Conservation (phyloP, 2,888 invertebrate species). For the Drosophila mimetica region DNA sequence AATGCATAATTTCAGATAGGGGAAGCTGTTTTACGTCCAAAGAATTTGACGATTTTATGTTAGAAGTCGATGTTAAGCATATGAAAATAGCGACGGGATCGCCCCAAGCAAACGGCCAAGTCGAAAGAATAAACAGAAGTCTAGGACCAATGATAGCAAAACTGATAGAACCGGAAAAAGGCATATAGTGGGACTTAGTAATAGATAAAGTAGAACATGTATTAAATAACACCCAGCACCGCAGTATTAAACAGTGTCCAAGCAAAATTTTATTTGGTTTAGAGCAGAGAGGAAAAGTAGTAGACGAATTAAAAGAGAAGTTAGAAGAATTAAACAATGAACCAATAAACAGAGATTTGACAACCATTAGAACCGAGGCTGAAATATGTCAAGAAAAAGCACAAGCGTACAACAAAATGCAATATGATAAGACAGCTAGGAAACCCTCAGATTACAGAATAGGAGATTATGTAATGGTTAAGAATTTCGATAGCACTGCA, state of each 20-base stretch:
- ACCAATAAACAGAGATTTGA: no score
- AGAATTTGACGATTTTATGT: background rate
- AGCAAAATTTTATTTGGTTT: no score
- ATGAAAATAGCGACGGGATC: background rate
- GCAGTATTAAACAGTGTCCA: background rate
- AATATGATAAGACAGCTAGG: no score
- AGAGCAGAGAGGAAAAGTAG: no score
- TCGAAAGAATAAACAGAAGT: background rate
- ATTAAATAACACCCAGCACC: background rate
- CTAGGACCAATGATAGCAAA: slow-evolving; percentile 1
- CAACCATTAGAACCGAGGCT: no score
- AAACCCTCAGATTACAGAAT: no score
- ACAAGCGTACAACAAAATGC: no score
- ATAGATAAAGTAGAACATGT: background rate
- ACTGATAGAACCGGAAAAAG: background rate
- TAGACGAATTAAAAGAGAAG: no score
- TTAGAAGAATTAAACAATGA: no score
- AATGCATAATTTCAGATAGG: background rate
- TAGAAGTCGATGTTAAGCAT: background rate
- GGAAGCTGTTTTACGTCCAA: background rate
- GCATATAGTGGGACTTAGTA: background rate
- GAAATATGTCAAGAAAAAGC: no score
- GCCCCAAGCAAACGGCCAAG: background rate
- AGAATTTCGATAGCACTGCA: no score
- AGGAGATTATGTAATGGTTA: no score